Conservation (phyloP, 2,797 vertebrate species). For the Zalophus californianus region DNA sequence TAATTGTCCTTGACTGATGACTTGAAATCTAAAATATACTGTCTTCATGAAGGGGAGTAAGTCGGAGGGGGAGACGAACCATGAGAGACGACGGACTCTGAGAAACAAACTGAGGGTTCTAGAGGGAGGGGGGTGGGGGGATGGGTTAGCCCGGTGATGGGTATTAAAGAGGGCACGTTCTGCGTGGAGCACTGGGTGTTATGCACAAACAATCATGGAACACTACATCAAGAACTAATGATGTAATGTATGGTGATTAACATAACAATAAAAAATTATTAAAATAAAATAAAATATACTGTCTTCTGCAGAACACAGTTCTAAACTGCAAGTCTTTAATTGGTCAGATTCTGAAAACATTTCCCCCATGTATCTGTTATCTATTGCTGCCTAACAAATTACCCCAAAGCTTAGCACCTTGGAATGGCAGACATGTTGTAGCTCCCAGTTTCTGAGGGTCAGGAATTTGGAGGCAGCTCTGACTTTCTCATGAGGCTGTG, state of each 20-base stretch:
- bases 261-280: too few relatives aligned
- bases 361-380: neutral
- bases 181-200: too few relatives aligned
- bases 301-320: neutral
- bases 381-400: neutral
- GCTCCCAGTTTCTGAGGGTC: neutral
- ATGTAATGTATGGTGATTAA: too few relatives aligned
- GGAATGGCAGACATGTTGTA: fast-evolving
- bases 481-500: neutral
- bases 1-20: neutral
- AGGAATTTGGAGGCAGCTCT: neutral
- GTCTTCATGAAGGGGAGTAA: neutral
- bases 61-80: too few relatives aligned
- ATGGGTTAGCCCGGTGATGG: too few relatives aligned
- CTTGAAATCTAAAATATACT: neutral
- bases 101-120: too few relatives aligned
- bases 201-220: too few relatives aligned
- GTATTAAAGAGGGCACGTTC: too few relatives aligned
- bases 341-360: neutral
- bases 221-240: too few relatives aligned
- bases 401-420: neutral
- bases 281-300: neutral
- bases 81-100: too few relatives aligned
- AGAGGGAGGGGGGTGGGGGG: too few relatives aligned
- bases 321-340: neutral